Conservation (phyloP, 2,888 invertebrate species). For the Amiota communis region DNA sequence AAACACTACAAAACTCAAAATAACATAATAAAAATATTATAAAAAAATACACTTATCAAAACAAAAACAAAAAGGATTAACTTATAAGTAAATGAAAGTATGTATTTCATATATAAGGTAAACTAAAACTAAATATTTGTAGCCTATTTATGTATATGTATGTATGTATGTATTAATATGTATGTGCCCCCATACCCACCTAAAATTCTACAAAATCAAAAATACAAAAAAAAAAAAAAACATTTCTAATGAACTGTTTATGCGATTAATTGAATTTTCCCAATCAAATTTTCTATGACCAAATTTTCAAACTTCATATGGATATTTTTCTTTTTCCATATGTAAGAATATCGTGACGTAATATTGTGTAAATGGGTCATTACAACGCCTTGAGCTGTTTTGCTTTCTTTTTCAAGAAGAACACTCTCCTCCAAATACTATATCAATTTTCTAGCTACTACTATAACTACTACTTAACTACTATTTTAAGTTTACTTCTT, state of each 20-base stretch:
- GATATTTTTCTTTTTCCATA: too few relatives aligned
- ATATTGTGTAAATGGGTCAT: background rate
- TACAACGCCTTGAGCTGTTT: constrained; percentile 54
- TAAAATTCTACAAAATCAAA: background rate
- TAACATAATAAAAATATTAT: background rate
- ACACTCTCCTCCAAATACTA: constrained; percentile 11
- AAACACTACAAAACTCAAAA: background rate
- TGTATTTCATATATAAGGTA: background rate
- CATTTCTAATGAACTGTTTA: too few relatives aligned
- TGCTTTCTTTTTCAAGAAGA: constrained; percentile 49
- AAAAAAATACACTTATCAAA: background rate
- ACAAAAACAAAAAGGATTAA: constrained; percentile 6
- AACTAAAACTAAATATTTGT: background rate
- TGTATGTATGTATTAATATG: too few relatives aligned
- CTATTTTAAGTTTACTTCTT: background rate
- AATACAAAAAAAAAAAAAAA: background rate
- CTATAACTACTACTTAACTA: too few relatives aligned
- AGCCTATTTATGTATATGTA: background rate
- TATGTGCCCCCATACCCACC: constrained; percentile 1
- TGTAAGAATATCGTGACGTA: too few relatives aligned
- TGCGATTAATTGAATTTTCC: too few relatives aligned
- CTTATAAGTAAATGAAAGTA: background rate
- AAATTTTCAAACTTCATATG: too few relatives aligned
- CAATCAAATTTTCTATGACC: too few relatives aligned
- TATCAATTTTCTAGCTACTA: too few relatives aligned